Base-by-base conservation (phyloP, 2,888 invertebrate species). In the Caradrina clavipalpis region DNA sequence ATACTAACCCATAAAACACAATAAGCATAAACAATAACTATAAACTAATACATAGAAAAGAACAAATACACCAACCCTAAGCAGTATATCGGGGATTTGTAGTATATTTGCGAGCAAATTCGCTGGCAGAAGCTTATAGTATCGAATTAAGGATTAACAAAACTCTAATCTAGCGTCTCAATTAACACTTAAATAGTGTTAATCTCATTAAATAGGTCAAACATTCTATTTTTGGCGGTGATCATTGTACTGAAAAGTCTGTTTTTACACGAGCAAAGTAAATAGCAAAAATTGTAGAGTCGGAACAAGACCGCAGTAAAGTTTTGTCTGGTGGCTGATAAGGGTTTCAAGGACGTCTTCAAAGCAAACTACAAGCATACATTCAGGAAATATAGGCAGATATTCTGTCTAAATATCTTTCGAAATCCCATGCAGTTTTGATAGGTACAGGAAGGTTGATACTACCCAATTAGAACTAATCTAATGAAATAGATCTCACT, bases 101-200 rank as follows among this genome's bases (percentile, higher is more conserved):
- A 64, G 31, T 64, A 42, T 72, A 19, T 70, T 70, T 64, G 54
- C 17, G 31, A 35, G 49, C 22, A 31, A 73, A 73, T n/a, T 72
- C 51, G 47, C 39, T 22, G 22, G 49, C 51, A 60, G 39, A 50
- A 56, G 19, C 73, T 57, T 45, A 45, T 35, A 53, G 22, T 75
- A 81, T 73, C 77, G 76, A 69, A 76, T 71, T 76, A 82, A 83
- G 76, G 78, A 80, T 78, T 74, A 77, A 2, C 8, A 42, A 47
- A 74, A 58, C 22, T 35, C 42, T 68, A 67, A 72, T 67, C 47
- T 54, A 31, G 39, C 22, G 22, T 58, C 57, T 72, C 68, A 72
- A 75, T 75, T 42, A 53, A 75, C 31, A 57, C 56, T 75, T 53
- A 74, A 75, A 56, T 55, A 65, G 26, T 71, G 19, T 50, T 68